These are phyloP conservation scores for Lydus trimaculatus DNA, from an alignment of 2,888 invertebrate species.

Conservation along the genomic window DNA sequence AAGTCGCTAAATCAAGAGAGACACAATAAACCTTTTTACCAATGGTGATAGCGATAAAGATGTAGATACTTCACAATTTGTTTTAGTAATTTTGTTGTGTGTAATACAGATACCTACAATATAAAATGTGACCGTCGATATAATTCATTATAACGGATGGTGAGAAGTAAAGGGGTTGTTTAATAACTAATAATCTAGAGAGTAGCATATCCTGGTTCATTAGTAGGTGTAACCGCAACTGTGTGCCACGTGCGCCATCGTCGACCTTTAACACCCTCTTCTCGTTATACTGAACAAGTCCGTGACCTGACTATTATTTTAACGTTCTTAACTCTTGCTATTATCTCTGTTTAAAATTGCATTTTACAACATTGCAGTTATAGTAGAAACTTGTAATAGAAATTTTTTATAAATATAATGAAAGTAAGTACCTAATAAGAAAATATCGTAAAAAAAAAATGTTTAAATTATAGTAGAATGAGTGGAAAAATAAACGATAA, in stretches of 20 bases:
- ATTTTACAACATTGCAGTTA: neutral
- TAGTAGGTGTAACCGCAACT: slow-evolving; percentile 27
- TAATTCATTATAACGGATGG: slow-evolving; percentile 20
- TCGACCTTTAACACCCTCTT: slow-evolving; percentile 25
- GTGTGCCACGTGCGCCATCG: slow-evolving; percentile 26
- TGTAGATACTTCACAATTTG: slow-evolving; percentile 13
- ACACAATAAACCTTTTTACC: too few species aligned
- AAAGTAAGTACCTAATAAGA: neutral
- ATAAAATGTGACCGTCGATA: slow-evolving; percentile 23
- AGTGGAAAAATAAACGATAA: neutral
- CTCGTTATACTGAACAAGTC: slow-evolving; percentile 23
- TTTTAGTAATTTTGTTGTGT: slow-evolving; percentile 22
- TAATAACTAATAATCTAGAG: slow-evolving; percentile 16
- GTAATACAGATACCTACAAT: slow-evolving; percentile 1
- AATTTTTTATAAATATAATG: neutral
- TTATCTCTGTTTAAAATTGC: neutral
- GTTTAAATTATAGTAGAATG: neutral
- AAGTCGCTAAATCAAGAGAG: too few species aligned
- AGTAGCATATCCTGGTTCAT: slow-evolving; percentile 24
- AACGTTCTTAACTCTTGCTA: neutral
- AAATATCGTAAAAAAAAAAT: neutral
- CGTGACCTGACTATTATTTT: slow-evolving; percentile 17
- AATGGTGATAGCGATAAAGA: too few species aligned
- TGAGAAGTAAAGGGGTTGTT: neutral
- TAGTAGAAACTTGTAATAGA: neutral